Evolutionary conservation across 2,888 invertebrate species (phyloP), one percentile per base, ranked within the genome.

Genomic region (Synergus japonicus): DNA sequence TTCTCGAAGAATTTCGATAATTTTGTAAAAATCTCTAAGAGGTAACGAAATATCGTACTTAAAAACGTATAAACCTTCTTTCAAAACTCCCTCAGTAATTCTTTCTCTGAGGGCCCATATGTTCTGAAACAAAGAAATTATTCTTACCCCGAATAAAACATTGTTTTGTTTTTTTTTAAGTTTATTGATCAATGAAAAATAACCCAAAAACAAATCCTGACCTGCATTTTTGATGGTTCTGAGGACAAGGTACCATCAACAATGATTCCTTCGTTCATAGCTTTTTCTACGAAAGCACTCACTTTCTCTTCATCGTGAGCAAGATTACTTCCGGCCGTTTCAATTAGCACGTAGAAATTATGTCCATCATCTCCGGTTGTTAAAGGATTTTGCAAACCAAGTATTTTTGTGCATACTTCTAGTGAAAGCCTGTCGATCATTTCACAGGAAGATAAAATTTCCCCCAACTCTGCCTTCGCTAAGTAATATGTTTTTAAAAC

Each of bases 21-120:
- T 93, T 22, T 96, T 94, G 92, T 99, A 99, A 92, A 98, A 99
- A 79, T 95, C 92, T 10, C 94, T 92, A 60, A 97, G 92, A 0
- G 99, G 99, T 79, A 99, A 91, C 0, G 99, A 98, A 5, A 99
- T 94, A 91, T 99, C 99, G 91, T 99, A 99, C 91, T 99, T 99
- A 92, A 97, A 98, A 76, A 97, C 95, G 92, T 97, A 98, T 37
- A 37, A 37, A 9, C 98, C 98, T 85, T 97, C 97, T 12, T 93
- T 91, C 80, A 96, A 90, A 15, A 97, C 93, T 0, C 96, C 96
- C 82, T 96, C 96, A 0, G 97, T 95, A 67, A 98, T 96, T 79
- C 96, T 93, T 92, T 99, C 99, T 64, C 99, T 94, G 8, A 98
- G 91, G 79, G 95, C 94, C 98, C 98, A 99, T 79, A 99, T 95